A percentile compares a stretch with the other conserved stretches of the same genome.
Conservation (phyloP, 2,797 vertebrate species). For the Onychomys leucogaster region DNA sequence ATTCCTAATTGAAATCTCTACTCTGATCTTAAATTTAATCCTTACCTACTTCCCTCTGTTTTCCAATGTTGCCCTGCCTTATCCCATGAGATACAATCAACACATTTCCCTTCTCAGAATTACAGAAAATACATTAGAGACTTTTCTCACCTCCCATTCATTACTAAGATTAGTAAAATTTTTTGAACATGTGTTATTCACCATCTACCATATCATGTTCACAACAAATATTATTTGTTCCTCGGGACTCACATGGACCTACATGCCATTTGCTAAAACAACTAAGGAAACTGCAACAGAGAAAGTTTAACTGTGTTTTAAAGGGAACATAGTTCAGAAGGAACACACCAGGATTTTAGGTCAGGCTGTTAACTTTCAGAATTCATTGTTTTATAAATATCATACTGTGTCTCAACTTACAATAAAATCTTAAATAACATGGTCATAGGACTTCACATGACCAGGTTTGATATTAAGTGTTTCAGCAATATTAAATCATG, state of each 20-base stretch:
- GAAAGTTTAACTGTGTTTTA: background rate
- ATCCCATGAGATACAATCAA: background rate
- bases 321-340: background rate
- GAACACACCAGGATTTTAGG: background rate
- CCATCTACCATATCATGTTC: background rate
- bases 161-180: background rate
- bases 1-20: constrained; percentile 34
- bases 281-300: background rate
- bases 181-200: background rate
- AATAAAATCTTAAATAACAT: background rate
- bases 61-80: background rate
- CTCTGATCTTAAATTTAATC: background rate
- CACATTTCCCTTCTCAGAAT: background rate
- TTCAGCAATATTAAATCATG: constrained; percentile 19
- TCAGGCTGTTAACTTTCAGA: background rate
- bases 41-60: background rate
- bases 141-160: background rate
- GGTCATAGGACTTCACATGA: background rate
- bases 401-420: background rate
- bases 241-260: background rate
- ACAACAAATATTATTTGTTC: background rate
- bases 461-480: background rate
- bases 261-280: background rate
- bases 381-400: background rate
- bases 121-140: background rate